These are phyloP conservation scores for Notothenia coriiceps DNA, from an alignment of 2,113 vertebrate species.

Conservation along the genomic window DNA sequence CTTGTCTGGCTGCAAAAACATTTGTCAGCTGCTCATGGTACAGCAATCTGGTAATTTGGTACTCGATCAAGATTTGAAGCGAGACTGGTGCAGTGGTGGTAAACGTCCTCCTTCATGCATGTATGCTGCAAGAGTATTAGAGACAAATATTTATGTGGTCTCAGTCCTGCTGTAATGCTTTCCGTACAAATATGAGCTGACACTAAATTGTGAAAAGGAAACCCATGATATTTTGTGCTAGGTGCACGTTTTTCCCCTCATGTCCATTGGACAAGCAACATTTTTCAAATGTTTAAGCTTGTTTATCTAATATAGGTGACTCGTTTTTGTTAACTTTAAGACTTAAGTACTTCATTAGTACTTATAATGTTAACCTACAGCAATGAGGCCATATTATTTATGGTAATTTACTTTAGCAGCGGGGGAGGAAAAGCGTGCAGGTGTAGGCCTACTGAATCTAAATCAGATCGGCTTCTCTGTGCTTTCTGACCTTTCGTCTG, in stretches of 20 bases:
- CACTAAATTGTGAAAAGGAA: no score
- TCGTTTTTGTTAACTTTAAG: constrained; percentile 17
- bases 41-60: constrained; percentile 67
- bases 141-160: constrained; percentile 17
- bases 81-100: background rate
- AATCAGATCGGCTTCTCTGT: constrained; percentile 2
- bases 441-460: background rate
- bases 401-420: constrained; percentile 14
- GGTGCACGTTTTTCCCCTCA: no score
- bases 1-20: constrained; percentile 45
- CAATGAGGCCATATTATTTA: constrained; percentile 14
- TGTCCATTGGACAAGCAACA: no score
- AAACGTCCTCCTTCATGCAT: constrained; percentile 22
- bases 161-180: background rate
- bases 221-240: no score
- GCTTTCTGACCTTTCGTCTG: background rate
- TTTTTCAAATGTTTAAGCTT: constrained; percentile 5
- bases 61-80: constrained; percentile 66
- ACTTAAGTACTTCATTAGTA: constrained; percentile 21
- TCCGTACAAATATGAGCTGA: no score
- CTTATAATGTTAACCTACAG: constrained; percentile 19
- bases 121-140: constrained; percentile 34
- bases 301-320: constrained; percentile 34
- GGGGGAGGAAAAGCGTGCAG: background rate
- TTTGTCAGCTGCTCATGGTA: constrained; percentile 62